Percentiles rank a stretch among this genome's conserved stretches.
Conservation (phyloP, 2,113 vertebrate species). For the Petrocephalus zakoni region DNA sequence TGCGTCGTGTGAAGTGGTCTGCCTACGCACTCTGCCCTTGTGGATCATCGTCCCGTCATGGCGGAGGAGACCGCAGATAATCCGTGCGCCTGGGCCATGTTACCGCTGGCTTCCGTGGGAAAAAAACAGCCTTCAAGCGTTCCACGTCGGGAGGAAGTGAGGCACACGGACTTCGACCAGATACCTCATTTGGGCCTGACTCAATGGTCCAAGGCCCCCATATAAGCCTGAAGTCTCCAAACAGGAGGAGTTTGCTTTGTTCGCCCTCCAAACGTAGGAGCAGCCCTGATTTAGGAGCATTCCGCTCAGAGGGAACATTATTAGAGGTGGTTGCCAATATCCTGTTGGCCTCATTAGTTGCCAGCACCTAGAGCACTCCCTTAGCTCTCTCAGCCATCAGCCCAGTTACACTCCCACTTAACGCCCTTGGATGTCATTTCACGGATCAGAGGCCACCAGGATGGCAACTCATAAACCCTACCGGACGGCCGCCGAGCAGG, state of each 20-base stretch:
- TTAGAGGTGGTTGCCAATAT: background rate
- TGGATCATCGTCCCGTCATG: background rate
- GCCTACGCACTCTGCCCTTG: background rate
- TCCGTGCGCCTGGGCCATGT: background rate
- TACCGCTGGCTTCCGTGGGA: background rate
- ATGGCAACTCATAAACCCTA: conserved; percentile 21
- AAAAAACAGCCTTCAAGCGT: background rate
- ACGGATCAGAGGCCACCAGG: conserved; percentile 52
- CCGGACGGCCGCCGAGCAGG: background rate
- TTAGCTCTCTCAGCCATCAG: conserved; percentile 47
- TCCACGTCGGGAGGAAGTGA: background rate
- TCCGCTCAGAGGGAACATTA: background rate
- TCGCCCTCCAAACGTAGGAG: background rate
- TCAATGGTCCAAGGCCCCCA: background rate
- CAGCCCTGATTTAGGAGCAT: background rate
- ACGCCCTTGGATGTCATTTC: conserved; percentile 54
- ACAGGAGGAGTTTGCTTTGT: background rate
- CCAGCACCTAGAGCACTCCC: conserved; percentile 40
- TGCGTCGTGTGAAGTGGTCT: background rate
- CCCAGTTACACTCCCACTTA: conserved; percentile 43
- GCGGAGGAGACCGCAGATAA: background rate
- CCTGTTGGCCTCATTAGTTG: conserved; percentile 25
- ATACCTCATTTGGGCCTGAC: background rate
- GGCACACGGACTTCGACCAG: background rate
- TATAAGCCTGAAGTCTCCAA: background rate